Percentiles rank a stretch among this genome's conserved stretches.
Conservation (phyloP, 2,113 vertebrate species). For the human region GRCh38 chr7:46190501-46191000, state of each 20-base stretch:
- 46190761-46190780: not conserved
- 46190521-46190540: too few relatives aligned
- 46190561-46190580: too few relatives aligned
- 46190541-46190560: too few relatives aligned
- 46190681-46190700: not conserved
- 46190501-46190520: too few relatives aligned
- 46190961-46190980: not conserved
- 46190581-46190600: too few relatives aligned
- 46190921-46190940: not conserved
- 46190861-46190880: too few relatives aligned
- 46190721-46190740: not conserved
- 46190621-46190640: not conserved
- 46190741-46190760: not conserved
- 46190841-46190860: not conserved
- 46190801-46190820: not conserved
- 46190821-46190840: not conserved
- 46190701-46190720: not conserved
- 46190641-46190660: not conserved
- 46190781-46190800: too few relatives aligned
- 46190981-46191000: not conserved
- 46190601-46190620: too few relatives aligned
- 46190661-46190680: not conserved
- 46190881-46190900: not conserved
- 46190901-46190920: not conserved
- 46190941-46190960: not conserved